phyloP scores from a whole-genome alignment of 2,797 vertebrate genomes.

The Poeciliopsis gracilis region DNA sequence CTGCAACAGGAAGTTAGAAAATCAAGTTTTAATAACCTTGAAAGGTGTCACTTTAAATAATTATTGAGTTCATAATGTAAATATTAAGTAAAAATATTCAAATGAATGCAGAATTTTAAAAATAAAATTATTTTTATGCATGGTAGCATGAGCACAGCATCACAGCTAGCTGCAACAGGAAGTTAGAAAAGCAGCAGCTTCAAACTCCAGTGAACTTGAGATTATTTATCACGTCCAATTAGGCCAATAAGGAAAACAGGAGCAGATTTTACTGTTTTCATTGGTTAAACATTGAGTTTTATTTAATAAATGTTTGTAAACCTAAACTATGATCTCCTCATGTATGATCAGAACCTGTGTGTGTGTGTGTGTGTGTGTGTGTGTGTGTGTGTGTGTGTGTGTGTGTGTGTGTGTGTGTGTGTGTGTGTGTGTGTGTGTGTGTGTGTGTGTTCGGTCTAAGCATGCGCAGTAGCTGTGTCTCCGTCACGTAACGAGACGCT shows the following conservation, averaged over 20 bases:
- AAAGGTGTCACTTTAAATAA: too few relatives aligned
- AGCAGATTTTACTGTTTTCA: neutral
- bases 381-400: too few relatives aligned
- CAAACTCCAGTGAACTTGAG: neutral
- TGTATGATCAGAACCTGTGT: neutral
- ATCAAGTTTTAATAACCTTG: neutral
- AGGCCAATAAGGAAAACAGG: neutral
- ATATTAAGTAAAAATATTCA: neutral
- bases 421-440: too few relatives aligned
- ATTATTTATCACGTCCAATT: neutral
- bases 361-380: neutral
- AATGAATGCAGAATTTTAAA: neutral
- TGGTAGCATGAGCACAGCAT: neutral
- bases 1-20: neutral
- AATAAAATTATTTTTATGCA: neutral
- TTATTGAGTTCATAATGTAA: neutral
- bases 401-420: neutral
- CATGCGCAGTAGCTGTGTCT: neutral
- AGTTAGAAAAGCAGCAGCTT: neutral
- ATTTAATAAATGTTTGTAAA: neutral
- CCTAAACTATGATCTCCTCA: neutral
- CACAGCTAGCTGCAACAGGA: neutral
- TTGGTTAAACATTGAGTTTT: neutral
- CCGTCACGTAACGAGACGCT: constrained; percentile 46
- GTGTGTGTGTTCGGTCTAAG: neutral